Evolutionary conservation across 2,797 vertebrate genomes (phyloP), one percentile per base, ranked within the genome.

Genomic region (Enteromius paludinosus): DNA sequence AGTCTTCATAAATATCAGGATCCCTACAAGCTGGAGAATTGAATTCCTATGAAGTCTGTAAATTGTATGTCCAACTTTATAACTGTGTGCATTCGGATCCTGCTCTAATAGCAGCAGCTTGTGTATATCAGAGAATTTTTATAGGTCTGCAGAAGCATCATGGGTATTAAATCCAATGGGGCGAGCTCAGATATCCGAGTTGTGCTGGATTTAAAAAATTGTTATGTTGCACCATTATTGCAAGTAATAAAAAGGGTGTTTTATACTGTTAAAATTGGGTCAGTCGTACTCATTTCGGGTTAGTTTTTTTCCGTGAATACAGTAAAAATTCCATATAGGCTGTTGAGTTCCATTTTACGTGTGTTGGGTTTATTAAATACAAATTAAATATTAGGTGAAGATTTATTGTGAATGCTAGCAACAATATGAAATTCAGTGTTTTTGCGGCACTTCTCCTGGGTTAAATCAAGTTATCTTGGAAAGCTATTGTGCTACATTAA

Each of bases 1-100:
- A 1, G 52, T 59, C 23, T 76, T 79, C 70, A 73, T 80, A 79
- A 85, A 85, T 87, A 78, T 84, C 76, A 62, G 72, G 20, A 77
- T 77, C 45, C 30, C 25, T 70, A 35, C 35, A 79, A 71, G 33
- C 45, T 75, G 43, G 78, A 68, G 66, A 78, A 56, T 33, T 86
- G 65, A 56, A 83, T 73, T 43, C 28, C 59, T 23, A 62, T 82
- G 43, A 72, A 82, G 38, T 56, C 73, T 64, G 59, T 64, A 72
- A 72, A 81, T 73, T 81, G 28, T 56, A 47, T 82, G 56, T 68
- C 49, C 35, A 77, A 35, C 43, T 66, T 52, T 52, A 49, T 62
- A 64, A 56, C 41, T 49, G 79, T 83, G 62, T 73, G 80, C 84
- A 81, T 88, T 88, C 18, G 30, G 14, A 52, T 47, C 25, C 35